Evolutionary conservation across 2,797 vertebrate species (phyloP), one percentile per base, ranked within the genome.

Genomic region (Pristis pectinata): DNA sequence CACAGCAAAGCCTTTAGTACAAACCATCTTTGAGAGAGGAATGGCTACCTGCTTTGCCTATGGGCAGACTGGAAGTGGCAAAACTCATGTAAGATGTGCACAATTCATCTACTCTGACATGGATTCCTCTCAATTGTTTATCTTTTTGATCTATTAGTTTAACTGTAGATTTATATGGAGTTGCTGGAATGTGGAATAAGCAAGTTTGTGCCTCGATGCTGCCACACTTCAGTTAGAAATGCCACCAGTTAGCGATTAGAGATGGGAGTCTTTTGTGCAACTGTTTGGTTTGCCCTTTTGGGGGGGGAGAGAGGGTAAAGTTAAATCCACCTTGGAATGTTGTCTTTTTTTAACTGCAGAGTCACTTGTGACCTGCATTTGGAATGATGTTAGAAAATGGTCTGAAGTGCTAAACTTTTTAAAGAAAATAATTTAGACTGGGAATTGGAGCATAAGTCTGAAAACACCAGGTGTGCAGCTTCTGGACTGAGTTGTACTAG

Each of bases 31-130:
- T 94, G 98, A 99, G 95, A 98, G 98, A 7, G 98, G 98, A 97
- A 98, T 97, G 94, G 98, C 98, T 0, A 98, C 99, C 0, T 99
- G 99, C 96, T 99, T 99, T 95, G 99, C 99, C 0, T 99, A 99
- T 61, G 99, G 99, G 19, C 99, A 99, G 96, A 99, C 99, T 0
- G 99, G 99, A 96, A 99, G 99, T 96, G 99, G 99, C 77, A 99
- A 99, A 95, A 99, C 99, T 10, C 98, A 99, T 34, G 99, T 99
- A 97, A 98, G 98, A 97, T 72, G 41, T 49, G 13, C 9, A 37
- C 1, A 82, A 30, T 41, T 41, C 11, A 34, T 56, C 53, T 56
- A 6, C 34, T 59, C 53, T 37, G 64, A 64, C 7, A 41, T 37
- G 6, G 37, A 67, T 67, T 91, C 34, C n/a, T 91, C 8, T 41